Percentiles rank a stretch among this genome's conserved stretches.
Evolutionary conservation across 35 echinoderm and acorn worm species (phyloP).

Genomic region (Anneissia japonica): DNA sequence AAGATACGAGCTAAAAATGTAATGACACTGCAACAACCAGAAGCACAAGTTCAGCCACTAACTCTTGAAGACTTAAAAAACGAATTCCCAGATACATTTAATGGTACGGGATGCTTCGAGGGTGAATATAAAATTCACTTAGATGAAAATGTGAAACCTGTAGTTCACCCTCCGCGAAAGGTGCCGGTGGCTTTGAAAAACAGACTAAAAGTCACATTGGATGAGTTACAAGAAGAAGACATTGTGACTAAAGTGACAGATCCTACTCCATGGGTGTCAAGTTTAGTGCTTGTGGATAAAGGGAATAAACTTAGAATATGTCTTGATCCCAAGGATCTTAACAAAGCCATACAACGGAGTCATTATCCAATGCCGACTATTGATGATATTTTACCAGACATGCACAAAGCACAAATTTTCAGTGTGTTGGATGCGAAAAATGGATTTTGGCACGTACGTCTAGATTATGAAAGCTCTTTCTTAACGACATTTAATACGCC

Average conservation of each 20-base stretch:
- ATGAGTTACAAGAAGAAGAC: neutral
- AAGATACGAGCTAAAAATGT: too few species aligned
- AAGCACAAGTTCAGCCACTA: too few species aligned
- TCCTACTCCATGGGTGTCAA: conserved; percentile 5
- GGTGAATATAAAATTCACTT: conserved; percentile 29
- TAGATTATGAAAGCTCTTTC: conserved; percentile 48
- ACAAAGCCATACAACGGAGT: conserved; percentile 15
- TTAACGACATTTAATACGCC: conserved; percentile 59
- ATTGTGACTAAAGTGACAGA: neutral
- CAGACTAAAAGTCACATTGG: neutral
- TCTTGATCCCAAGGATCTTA: conserved; percentile 23
- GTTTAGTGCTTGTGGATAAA: conserved; percentile 19
- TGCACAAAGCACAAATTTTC: conserved; percentile 25
- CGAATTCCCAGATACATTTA: conserved; percentile 39
- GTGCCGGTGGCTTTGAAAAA: too few species aligned
- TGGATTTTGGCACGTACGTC: conserved; percentile 33
- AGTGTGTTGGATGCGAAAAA: conserved; percentile 26
- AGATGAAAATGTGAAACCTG: conserved; percentile 27
- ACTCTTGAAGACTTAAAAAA: conserved; percentile 8
- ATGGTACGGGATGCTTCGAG: conserved; percentile 40
- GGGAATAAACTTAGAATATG: conserved; percentile 5
- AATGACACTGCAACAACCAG: too few species aligned
- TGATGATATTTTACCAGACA: conserved; percentile 17
- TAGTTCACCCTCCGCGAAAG: conserved; percentile 27
- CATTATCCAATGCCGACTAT: conserved; percentile 26